A percentile compares a stretch with the other conserved stretches of the same genome.
Evolutionary conservation across 2,888 invertebrate species (phyloP).

Genomic region (Plebejus argus): DNA sequence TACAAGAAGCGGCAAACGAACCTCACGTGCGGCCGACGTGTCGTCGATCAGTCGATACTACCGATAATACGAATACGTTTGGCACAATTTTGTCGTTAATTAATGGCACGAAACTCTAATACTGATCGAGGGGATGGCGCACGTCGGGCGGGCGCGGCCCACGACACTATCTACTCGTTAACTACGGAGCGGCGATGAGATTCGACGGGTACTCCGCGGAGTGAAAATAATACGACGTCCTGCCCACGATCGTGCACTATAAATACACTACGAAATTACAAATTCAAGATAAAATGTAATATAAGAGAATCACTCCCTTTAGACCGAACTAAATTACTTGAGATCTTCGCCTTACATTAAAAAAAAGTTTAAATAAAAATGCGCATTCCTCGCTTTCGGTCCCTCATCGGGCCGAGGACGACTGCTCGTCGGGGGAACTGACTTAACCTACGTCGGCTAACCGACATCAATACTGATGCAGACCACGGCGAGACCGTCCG

Average conservation of each 20-base stretch:
- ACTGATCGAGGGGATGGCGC: conserved; percentile 46
- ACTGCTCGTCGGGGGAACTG: conserved; percentile 56
- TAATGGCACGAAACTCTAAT: conserved; percentile 56
- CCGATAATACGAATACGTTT: conserved; percentile 43
- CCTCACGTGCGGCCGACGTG: conserved; percentile 30
- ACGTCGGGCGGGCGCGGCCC: conserved; percentile 46
- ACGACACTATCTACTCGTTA: conserved; percentile 35
- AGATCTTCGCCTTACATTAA: conserved; percentile 72
- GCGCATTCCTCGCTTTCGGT: conserved; percentile 68
- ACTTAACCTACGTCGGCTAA: conserved; percentile 59
- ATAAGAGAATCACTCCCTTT: conserved; percentile 47
- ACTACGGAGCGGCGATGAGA: conserved; percentile 52
- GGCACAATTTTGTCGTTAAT: conserved; percentile 52
- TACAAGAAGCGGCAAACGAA: conserved; percentile 31
- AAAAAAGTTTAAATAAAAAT: conserved; percentile 66
- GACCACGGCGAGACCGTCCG: conserved; percentile 56
- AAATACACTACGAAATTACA: conserved; percentile 42
- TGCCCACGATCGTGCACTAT: conserved; percentile 75
- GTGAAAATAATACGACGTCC: conserved; percentile 51
- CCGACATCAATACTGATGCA: conserved; percentile 49
- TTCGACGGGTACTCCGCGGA: conserved; percentile 47
- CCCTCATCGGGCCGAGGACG: conserved; percentile 58
- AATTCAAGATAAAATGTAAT: conserved; percentile 56
- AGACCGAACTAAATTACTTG: conserved; percentile 71
- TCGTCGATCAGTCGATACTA: conserved; percentile 24